Evolutionary conservation across 2,888 invertebrate genomes (phyloP), one percentile per base, ranked within the genome.

Genomic region (Cartodere bifasciata): DNA sequence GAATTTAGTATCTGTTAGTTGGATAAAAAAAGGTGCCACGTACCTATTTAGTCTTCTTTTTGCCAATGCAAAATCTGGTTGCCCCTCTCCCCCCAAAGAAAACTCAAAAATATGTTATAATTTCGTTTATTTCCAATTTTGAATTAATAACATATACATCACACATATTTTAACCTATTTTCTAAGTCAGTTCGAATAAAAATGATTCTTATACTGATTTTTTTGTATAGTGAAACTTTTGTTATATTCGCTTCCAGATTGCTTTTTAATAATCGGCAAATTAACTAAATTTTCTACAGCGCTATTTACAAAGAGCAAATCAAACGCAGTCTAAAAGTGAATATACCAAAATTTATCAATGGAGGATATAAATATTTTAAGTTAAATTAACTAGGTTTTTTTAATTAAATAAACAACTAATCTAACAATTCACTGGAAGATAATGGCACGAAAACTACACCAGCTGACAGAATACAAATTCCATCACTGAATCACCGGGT

Each of bases 121-220:
- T 56, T 59, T 56, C 52, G 53, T 59, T 61, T 60, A 58, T 60
- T 60, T 56, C 56, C 55, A 60, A 58, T 60, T 60, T 60, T 56
- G 58, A 58, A 57, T 50, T 53, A 49, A 51, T 56, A 60, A 60
- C 60, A 60, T 60, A 52, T 61, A 61, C 62, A 62, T 59, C 60
- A 62, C 62, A 61, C 60, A 59, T 56, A 56, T 50, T 48, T 55
- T 50, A 52, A 49, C 51, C 56, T 56, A 55, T 38, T 47, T 41
- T 41, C 50, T 49, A 51, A 42, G 41, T 37, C 39, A 42, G 38
- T 34, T 36, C 29, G 34, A 38, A 31, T 29, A 29, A 16, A 23
- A 16, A 24, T 33, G 21, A 34, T 25, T 28, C 34, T 32, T 35
- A 29, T 26, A 38, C 37, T 32, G 37, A 32, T 36, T 29, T 49